phyloP scores from a whole-genome alignment of 2,888 invertebrate species.

The Gandaritis pyraliata region DNA sequence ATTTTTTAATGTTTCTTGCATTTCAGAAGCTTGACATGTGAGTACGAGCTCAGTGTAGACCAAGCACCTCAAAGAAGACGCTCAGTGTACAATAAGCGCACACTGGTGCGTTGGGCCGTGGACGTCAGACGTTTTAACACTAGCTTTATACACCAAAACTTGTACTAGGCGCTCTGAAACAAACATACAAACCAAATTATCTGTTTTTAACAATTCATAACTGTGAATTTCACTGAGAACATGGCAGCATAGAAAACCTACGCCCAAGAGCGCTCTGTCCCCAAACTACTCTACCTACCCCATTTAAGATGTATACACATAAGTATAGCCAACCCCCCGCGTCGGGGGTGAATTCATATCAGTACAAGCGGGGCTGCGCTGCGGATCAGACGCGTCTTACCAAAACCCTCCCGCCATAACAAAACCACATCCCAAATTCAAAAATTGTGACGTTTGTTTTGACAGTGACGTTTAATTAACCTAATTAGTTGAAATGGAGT shows the following conservation, averaged over 20 bases:
- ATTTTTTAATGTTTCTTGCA: neutral
- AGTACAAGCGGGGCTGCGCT: constrained; percentile 74
- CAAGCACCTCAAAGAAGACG: too few relatives aligned
- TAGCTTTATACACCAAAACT: too few relatives aligned
- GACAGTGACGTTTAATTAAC: constrained; percentile 24
- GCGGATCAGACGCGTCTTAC: constrained; percentile 58
- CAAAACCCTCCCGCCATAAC: constrained; percentile 2
- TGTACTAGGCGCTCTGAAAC: too few relatives aligned
- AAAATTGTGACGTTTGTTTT: constrained; percentile 26
- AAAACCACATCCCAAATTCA: constrained; percentile 21
- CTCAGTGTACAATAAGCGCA: too few relatives aligned
- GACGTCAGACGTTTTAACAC: too few relatives aligned
- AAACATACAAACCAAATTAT: too few relatives aligned
- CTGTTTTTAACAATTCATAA: too few relatives aligned
- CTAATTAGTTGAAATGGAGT: constrained; percentile 29
- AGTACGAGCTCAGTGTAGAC: too few relatives aligned
- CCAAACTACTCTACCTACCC: constrained; percentile 66
- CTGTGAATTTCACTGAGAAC: too few relatives aligned
- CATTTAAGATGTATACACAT: constrained; percentile 81
- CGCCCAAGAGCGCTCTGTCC: constrained; percentile 25
- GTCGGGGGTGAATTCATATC: constrained; percentile 55
- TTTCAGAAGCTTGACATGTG: too few relatives aligned
- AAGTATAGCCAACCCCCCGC: constrained; percentile 68
- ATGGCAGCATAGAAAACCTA: neutral
- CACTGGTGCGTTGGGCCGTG: too few relatives aligned